Conservation (phyloP, 1,140 invertebrate species). For the Sarcophaga bullata region DNA sequence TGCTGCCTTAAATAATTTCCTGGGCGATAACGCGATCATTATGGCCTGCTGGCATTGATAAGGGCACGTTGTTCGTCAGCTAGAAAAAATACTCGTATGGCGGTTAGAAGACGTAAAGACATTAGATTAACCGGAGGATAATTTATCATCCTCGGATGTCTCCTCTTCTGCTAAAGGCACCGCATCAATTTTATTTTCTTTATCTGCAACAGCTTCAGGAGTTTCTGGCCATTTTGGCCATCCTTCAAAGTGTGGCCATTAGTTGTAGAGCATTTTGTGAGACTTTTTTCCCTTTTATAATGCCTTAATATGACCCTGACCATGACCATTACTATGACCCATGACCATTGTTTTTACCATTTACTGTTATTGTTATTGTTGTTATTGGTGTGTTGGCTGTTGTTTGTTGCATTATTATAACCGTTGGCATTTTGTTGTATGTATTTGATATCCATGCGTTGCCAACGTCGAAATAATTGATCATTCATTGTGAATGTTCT, state of each 20-base stretch:
- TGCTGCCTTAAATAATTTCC: constrained; percentile 73
- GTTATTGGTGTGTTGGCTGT: not conserved
- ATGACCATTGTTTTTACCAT: not conserved
- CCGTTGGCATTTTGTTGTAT: not conserved
- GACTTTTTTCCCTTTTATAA: no score
- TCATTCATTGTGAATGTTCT: constrained; percentile 69
- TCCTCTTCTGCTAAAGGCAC: not conserved
- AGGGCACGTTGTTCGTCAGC: constrained; percentile 69
- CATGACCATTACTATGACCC: not conserved
- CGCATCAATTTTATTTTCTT: not conserved
- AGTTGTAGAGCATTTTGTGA: not conserved
- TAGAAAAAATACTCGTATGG: constrained; percentile 71
- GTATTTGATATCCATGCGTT: constrained; percentile 64
- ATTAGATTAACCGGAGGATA: constrained; percentile 67
- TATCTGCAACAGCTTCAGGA: not conserved
- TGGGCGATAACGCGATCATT: constrained; percentile 67
- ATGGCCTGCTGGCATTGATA: constrained; percentile 69
- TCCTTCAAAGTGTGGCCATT: not conserved
- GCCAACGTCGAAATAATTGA: constrained; percentile 68
- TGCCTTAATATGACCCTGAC: no score
- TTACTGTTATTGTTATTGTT: constrained; percentile 18
- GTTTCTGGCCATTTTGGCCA: not conserved
- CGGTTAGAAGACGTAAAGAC: constrained; percentile 69
- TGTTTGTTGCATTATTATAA: no score
- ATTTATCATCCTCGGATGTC: constrained; percentile 43